Percentiles rank a stretch among this genome's conserved stretches.
These are phyloP conservation scores for Neolamprologus sp. DNA, from an alignment of 2,113 vertebrate species.

Conservation along the genomic window DNA sequence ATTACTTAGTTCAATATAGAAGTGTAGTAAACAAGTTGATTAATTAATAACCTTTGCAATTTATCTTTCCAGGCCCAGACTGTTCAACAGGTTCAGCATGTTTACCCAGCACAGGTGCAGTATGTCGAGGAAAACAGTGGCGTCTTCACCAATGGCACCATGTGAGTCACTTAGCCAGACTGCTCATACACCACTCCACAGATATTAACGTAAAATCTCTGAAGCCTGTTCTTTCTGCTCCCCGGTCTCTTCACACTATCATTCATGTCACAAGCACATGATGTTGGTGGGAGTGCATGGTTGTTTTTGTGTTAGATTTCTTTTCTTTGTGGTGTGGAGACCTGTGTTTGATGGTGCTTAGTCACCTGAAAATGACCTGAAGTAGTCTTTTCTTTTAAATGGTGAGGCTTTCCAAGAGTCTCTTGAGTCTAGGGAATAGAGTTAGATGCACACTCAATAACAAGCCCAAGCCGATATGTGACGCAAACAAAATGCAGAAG, in stretches of 20 bases:
- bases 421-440: background rate
- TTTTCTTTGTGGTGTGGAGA: background rate
- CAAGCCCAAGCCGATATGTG: background rate
- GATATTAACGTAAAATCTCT: slow-evolving; percentile 11
- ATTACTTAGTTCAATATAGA: background rate
- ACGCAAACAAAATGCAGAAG: background rate
- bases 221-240: slow-evolving; percentile 22
- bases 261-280: slow-evolving; percentile 61
- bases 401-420: background rate
- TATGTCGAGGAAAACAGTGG: slow-evolving; percentile 93
- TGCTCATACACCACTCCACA: background rate
- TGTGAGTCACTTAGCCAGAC: slow-evolving; percentile 75
- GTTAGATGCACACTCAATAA: background rate
- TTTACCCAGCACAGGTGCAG: slow-evolving; percentile 93
- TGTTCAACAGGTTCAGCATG: slow-evolving; percentile 90
- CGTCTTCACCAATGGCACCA: slow-evolving; percentile 92
- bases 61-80: slow-evolving; percentile 68
- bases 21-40: background rate
- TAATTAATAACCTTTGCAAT: background rate
- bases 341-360: slow-evolving; percentile 7
- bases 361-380: slow-evolving; percentile 67
- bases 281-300: background rate
- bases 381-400: slow-evolving; percentile 38
- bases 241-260: slow-evolving; percentile 26
- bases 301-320: background rate